Conservation (phyloP, 2,113 vertebrate genomes). For the Podilymbus podiceps region DNA sequence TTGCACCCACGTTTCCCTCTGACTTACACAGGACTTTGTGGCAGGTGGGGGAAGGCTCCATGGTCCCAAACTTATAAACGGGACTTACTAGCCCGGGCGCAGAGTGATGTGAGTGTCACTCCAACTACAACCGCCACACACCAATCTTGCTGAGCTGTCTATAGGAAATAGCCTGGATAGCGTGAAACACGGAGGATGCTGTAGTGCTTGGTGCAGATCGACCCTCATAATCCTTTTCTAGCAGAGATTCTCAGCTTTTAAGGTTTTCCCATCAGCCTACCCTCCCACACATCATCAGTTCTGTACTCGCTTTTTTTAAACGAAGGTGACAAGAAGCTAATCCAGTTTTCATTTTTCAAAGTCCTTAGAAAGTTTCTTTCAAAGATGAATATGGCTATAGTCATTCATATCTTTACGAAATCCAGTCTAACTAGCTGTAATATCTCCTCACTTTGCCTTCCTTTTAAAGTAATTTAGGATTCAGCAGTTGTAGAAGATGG, state of each 20-base stretch:
- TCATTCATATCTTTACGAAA: background rate
- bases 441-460: background rate
- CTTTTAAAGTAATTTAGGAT: background rate
- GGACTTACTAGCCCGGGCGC: background rate
- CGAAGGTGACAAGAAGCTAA: background rate
- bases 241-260: background rate
- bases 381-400: background rate
- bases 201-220: background rate
- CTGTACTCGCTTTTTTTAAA: background rate
- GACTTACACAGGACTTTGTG: background rate
- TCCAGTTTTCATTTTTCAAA: background rate
- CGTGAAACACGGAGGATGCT: accelerated
- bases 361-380: background rate
- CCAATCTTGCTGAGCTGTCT: background rate
- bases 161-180: background rate
- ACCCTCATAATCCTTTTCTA: background rate
- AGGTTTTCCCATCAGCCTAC: background rate
- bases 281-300: background rate
- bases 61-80: background rate
- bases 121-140: background rate
- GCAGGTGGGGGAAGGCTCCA: background rate
- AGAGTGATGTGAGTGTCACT: background rate
- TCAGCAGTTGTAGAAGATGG: background rate
- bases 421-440: background rate
- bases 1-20: background rate